Percentiles rank a stretch among this genome's conserved stretches.
Conservation (phyloP, 2,888 invertebrate genomes). For the Siphlonurus alternatus region DNA sequence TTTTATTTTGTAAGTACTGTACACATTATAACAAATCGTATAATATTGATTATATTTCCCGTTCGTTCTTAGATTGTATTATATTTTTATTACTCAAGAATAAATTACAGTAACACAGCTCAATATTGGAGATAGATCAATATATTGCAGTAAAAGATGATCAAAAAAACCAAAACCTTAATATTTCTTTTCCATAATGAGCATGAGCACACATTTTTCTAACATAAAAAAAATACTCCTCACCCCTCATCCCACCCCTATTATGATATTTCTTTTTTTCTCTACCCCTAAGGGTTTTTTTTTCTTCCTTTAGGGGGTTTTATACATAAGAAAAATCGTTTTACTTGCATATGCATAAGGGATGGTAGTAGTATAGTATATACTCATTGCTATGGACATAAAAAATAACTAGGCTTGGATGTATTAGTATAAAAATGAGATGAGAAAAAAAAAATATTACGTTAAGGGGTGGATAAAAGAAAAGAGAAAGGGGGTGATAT, state of each 20-base stretch:
- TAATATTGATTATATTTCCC: too few relatives aligned
- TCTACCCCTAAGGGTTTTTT: background rate
- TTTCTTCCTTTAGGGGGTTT: background rate
- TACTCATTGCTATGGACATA: background rate
- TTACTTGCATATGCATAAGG: slow-evolving; percentile 2
- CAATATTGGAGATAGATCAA: too few relatives aligned
- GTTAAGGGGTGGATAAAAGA: background rate
- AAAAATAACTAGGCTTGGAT: background rate
- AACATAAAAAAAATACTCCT: background rate
- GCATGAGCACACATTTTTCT: background rate
- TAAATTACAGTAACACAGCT: too few relatives aligned
- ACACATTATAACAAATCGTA: too few relatives aligned
- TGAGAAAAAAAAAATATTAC: background rate
- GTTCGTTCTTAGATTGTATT: too few relatives aligned
- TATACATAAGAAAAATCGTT: background rate
- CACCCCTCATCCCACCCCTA: background rate
- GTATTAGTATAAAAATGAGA: background rate
- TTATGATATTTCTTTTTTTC: background rate
- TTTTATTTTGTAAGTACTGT: too few relatives aligned
- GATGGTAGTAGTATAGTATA: background rate
- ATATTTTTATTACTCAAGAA: too few relatives aligned
- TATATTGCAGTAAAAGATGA: too few relatives aligned
- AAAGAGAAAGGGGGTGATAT: background rate
- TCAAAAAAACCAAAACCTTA: too few relatives aligned
- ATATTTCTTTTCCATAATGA: too few relatives aligned